These are phyloP conservation scores for Galeopterus variegatus DNA, from an alignment of 2,113 vertebrate species.

Conservation along the genomic window DNA sequence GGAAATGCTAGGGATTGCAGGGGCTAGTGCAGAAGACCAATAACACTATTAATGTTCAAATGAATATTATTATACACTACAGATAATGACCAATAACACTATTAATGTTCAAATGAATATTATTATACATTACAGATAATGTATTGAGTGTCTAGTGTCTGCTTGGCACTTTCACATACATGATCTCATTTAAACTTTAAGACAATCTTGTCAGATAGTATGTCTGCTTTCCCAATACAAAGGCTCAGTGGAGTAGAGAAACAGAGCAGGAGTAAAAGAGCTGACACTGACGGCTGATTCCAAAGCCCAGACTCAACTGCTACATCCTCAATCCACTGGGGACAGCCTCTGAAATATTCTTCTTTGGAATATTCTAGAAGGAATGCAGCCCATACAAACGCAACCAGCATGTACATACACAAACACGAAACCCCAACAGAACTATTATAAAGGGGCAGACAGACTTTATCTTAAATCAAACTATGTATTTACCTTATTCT, in stretches of 20 bases:
- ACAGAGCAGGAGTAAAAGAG: neutral
- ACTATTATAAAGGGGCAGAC: neutral
- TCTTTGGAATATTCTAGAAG: slow-evolving; percentile 52
- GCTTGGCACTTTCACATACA: neutral
- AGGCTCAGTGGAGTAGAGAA: neutral
- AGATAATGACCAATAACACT: neutral
- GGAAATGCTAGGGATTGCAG: neutral
- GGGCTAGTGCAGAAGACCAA: neutral
- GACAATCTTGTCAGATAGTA: neutral
- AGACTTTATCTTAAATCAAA: neutral
- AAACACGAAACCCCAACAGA: neutral
- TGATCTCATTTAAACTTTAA: neutral
- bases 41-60: neutral
- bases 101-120: neutral
- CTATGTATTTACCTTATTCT: neutral
- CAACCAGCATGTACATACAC: neutral
- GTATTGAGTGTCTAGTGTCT: neutral
- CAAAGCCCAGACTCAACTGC: neutral
- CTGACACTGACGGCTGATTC: neutral
- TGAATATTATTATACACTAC: neutral
- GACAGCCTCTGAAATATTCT: slow-evolving; percentile 2
- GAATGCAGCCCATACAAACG: neutral
- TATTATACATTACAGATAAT: neutral
- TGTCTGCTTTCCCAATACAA: neutral
- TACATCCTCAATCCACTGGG: neutral